Evolutionary conservation across 1,140 invertebrate genomes (phyloP).

Genomic region (Neotoxoptera formosana): DNA sequence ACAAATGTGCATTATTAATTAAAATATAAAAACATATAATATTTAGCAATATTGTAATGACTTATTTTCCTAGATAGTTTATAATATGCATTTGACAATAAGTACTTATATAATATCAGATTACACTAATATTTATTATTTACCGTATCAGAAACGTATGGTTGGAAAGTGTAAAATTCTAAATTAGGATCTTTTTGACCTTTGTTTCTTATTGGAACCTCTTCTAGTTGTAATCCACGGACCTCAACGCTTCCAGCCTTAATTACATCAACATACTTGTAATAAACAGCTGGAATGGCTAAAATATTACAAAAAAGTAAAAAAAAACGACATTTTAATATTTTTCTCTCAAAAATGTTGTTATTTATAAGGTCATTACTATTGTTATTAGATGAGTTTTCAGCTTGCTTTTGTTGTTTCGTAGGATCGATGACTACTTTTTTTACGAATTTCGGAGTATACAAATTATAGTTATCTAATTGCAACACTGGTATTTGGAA

Average conservation of each 20-base stretch:
- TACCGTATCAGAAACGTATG: constrained; percentile 42
- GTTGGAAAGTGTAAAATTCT: constrained; percentile 79
- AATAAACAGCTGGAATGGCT: constrained; percentile 70
- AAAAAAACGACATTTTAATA: neutral
- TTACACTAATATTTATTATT: neutral
- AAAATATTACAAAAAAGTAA: constrained; percentile 63
- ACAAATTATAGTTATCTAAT: constrained; percentile 75
- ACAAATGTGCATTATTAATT: neutral
- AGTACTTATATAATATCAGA: neutral
- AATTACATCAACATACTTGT: constrained; percentile 77
- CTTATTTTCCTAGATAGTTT: neutral
- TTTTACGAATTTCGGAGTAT: constrained; percentile 86
- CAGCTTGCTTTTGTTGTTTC: neutral
- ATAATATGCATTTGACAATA: neutral
- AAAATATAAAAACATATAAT: neutral
- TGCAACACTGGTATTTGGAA: constrained; percentile 87
- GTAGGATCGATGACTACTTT: constrained; percentile 83
- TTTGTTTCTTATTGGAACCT: constrained; percentile 78
- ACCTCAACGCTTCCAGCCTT: constrained; percentile 86
- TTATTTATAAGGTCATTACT: neutral
- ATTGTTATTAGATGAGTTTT: neutral
- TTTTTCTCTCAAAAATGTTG: neutral
- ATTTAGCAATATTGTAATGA: too few relatives aligned
- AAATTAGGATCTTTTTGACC: constrained; percentile 76
- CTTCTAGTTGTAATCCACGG: constrained; percentile 84